A percentile compares a stretch with the other conserved stretches of the same genome.
phyloP scores from a whole-genome alignment of 2,888 invertebrate genomes.

The Acronicta psi region DNA sequence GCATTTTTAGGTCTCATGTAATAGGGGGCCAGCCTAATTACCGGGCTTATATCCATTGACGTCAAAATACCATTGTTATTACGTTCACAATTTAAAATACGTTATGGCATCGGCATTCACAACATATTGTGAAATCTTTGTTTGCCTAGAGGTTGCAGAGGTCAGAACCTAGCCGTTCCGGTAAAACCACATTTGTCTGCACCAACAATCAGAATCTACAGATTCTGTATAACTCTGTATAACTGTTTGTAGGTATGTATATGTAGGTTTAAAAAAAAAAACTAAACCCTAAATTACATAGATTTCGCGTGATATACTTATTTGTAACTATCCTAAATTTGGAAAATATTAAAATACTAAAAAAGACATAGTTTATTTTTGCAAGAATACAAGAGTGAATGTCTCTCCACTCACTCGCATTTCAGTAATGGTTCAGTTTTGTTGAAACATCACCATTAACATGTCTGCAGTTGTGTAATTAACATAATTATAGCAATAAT shows the following conservation, averaged over 20 bases:
- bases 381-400: background rate
- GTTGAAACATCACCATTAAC: conserved; percentile 30
- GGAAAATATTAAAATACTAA: no score
- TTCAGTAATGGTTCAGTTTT: conserved; percentile 24
- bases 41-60: no score
- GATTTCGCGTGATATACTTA: no score
- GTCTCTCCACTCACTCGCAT: conserved; percentile 32
- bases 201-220: no score
- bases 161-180: conserved; percentile 8
- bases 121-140: conserved; percentile 2
- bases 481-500: conserved; percentile 31
- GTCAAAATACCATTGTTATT: no score
- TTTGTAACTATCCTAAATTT: no score
- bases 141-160: conserved; percentile 10
- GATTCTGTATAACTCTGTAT: background rate
- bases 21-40: no score
- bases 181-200: conserved; percentile 1
- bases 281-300: no score
- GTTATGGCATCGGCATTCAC: background rate
- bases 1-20: no score
- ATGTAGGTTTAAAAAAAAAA: no score
- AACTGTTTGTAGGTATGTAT: no score
- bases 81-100: background rate
- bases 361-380: no score
- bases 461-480: conserved; percentile 35